A percentile compares a stretch with the other conserved stretches of the same genome.
Evolutionary conservation across 2,888 invertebrate genomes (phyloP).

Genomic region (Polymixis lichenea): DNA sequence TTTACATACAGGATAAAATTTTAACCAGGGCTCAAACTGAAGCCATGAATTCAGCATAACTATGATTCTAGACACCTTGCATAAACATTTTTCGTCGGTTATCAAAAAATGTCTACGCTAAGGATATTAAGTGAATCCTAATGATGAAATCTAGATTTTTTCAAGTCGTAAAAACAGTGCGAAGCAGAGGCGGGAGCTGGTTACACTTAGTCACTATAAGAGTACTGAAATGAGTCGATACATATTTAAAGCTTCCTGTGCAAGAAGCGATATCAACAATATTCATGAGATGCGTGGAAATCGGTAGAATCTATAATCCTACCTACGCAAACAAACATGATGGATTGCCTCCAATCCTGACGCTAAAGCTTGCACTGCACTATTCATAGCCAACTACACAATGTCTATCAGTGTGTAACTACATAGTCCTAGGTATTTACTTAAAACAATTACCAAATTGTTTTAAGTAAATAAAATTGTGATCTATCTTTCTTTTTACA

Average conservation of each 20-base stretch:
- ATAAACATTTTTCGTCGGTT: too few relatives aligned
- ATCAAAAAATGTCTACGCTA: too few relatives aligned
- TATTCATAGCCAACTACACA: conserved; percentile 25
- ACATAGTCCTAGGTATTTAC: too few relatives aligned
- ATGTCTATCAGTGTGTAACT: conserved; percentile 16
- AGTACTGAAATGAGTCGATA: conserved; percentile 23
- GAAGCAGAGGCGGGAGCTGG: too few relatives aligned
- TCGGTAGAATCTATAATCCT: conserved; percentile 41
- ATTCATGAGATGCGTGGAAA: conserved; percentile 47
- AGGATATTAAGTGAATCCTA: too few relatives aligned
- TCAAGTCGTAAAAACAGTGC: background rate
- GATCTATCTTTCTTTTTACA: background rate
- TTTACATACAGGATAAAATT: background rate
- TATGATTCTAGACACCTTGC: too few relatives aligned
- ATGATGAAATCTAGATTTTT: background rate
- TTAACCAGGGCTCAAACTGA: too few relatives aligned
- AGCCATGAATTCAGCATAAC: too few relatives aligned
- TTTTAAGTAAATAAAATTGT: conserved; percentile 7
- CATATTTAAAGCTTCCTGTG: conserved; percentile 24
- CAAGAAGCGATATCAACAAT: conserved; percentile 21
- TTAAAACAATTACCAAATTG: too few relatives aligned
- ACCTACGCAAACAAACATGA: conserved; percentile 39
- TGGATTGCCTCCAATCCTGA: conserved; percentile 31
- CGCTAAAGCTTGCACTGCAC: conserved; percentile 8
- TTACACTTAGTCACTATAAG: background rate